Percentiles rank a stretch among this genome's conserved stretches.
Conservation (phyloP, 2,888 invertebrate species). For the Philereme vetulata region DNA sequence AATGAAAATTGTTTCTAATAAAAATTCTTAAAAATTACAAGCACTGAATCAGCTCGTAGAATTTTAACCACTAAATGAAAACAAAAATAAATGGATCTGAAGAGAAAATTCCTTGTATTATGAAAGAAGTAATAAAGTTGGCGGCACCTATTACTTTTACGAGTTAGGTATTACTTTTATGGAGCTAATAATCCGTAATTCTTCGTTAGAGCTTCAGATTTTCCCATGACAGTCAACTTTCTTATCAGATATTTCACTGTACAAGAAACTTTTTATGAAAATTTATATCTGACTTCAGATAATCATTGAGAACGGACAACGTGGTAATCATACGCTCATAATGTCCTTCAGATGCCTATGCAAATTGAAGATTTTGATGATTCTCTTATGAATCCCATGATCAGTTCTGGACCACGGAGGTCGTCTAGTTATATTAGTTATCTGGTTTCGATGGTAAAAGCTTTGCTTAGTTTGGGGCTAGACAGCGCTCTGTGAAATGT, state of each 20-base stretch:
- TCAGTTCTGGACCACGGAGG: no score
- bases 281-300: no score
- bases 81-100: conserved; percentile 28
- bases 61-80: conserved; percentile 20
- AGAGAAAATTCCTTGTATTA: conserved; percentile 27
- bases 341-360: no score
- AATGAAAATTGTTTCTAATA: conserved; percentile 19
- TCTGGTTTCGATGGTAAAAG: no score
- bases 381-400: no score
- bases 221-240: not conserved
- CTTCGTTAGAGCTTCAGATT: conserved; percentile 4
- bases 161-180: conserved; percentile 28
- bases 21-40: not conserved
- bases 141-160: conserved; percentile 36
- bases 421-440: no score
- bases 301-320: no score
- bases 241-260: not conserved
- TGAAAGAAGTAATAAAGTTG: conserved; percentile 30
- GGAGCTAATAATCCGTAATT: conserved; percentile 17
- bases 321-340: no score
- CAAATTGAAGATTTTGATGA: no score
- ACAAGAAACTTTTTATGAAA: no score
- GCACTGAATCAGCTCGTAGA: not conserved
- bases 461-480: no score
- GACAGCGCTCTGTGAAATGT: no score